Base-by-base conservation (phyloP, 1,140 invertebrate genomes). In the Cyphomyrmex costatus region DNA sequence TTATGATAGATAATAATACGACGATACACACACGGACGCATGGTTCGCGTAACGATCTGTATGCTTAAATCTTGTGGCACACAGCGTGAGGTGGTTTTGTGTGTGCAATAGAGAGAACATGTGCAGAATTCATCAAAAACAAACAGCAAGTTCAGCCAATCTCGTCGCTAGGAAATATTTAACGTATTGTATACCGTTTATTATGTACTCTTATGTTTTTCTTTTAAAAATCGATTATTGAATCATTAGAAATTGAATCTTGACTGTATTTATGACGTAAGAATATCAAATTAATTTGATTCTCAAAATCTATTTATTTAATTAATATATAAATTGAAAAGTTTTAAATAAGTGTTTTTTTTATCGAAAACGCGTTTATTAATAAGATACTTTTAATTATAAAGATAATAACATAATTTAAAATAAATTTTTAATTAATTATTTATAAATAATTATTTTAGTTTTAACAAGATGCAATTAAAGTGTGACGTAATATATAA, bases 391-490 rank as follows among this genome's bases (percentile, higher is more conserved):
- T 63, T 63, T 33, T n/a, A 65, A 33, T 65, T 33, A 65, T 65
- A 65, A 65, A 33, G 33, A 0, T 33, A 33, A 42, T 42, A 27
- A 27, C 27, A 27, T 63, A 63, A 63, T 6, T 42, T 66, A 42
- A 66, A 36, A 7, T 21, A 66, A 65, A 66, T 5, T 66, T 66
- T 1, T 8, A 66, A 66, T 66, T 66, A n/a, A n/a, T n/a, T n/a
- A n/a, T n/a, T n/a, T n/a, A n/a, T n/a, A n/a, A n/a, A 5, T 42
- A 36, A 14, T 36, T 5, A 66, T 36, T 66, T 66, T 21, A 36
- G 4, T 66, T 36, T 66, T 21, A 42, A 36, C 3, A 21, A 36
- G 42, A 33, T 65, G 19, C 10, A 33, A 65, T 33, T 65, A 65
- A 33, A 33, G 1, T 33, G 19, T 65, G 4, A 63, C 7, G 30